Base-by-base conservation (phyloP, 1,140 invertebrate species). In the Drosophila athabasca region DNA sequence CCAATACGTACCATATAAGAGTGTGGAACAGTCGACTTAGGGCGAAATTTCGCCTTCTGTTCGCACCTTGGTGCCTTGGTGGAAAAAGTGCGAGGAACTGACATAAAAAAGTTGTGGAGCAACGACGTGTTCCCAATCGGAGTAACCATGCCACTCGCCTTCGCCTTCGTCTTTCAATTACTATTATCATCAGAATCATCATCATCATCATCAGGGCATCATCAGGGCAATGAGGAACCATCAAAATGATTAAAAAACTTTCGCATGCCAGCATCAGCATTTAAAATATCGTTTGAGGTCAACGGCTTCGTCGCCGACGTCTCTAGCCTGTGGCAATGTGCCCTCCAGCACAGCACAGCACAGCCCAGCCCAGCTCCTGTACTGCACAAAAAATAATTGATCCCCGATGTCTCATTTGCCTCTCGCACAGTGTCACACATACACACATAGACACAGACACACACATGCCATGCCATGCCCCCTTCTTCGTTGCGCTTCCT, bases 171-270 rank as follows among this genome's bases (percentile, higher is more conserved):
- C 62, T 22, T 15, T 8, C 50, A 49, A 70, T 39, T 80, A 55
- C 41, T 52, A 67, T 54, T 52, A 64, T 45, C 59, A 73, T 67
- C 48, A 22, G 0, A 57, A 52, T 44, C 70, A 45, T 41, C 41
- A 51, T 54, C 39, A 50, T 15, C 9, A 3, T 35, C 9, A 3
- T 35, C 31, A 35, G 11, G 31, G 45, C 8, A 65, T 59, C 31
- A 43, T 51, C 51, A 51, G 65, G n/a, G 48, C 61, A 31, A 69
- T 68, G 55, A 50, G 62, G 41, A 41, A 62, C 75, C 82, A 87
- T 87, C 64, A 85, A 67, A 49, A 70, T 82, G 82, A 87, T 87
- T 87, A 87, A 88, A 87, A 87, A 87, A 87, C 60, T 87, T 87
- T 87, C 15, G 54, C 64, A 59, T 76, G 76, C 76, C 69, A 62